phyloP scores from a whole-genome alignment of 2,888 invertebrate species.

The Pecten maximus region DNA sequence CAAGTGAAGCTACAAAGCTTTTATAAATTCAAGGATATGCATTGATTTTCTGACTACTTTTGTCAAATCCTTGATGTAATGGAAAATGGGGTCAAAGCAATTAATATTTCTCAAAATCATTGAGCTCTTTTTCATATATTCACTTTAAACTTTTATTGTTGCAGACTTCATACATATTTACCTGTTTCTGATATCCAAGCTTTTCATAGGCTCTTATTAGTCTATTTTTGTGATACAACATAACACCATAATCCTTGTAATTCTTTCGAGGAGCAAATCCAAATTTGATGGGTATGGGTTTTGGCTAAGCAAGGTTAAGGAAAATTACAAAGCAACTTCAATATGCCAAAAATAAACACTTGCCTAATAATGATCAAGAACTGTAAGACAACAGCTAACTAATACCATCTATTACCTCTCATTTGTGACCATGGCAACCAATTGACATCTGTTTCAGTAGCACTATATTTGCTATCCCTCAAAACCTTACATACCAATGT shows the following conservation, averaged over 20 bases:
- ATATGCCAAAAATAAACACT: neutral
- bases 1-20: neutral
- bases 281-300: conserved; percentile 76
- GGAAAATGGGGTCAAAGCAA: no score
- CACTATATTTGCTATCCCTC: no score
- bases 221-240: conserved; percentile 81
- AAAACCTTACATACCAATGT: no score
- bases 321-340: neutral
- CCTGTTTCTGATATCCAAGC: conserved; percentile 80
- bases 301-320: conserved; percentile 61
- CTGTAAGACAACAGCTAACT: no score
- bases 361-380: no score
- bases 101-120: no score
- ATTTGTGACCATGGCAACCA: no score
- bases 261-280: conserved; percentile 75
- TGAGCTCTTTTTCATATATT: no score
- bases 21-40: neutral
- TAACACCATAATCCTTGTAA: conserved; percentile 78
- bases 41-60: neutral
- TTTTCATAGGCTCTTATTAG: conserved; percentile 81
- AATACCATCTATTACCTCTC: no score
- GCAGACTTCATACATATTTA: conserved; percentile 47
- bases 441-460: no score
- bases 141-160: no score
- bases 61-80: no score